A percentile compares a stretch with the other conserved stretches of the same genome.
phyloP scores from a whole-genome alignment of 1,140 invertebrate genomes.

The Drosophila burlai region DNA sequence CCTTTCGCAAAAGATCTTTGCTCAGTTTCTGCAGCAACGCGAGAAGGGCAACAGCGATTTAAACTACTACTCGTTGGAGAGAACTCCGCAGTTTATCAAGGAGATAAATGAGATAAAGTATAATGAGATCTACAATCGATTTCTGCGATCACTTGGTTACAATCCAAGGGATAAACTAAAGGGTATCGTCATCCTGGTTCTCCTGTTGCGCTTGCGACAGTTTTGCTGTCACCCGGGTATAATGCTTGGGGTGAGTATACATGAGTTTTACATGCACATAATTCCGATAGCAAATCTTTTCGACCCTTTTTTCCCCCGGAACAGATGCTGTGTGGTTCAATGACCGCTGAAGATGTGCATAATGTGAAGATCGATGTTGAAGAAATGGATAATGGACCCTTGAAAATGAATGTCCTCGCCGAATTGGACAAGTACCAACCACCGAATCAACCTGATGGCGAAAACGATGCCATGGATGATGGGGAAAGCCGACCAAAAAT shows the following conservation, averaged over 20 bases:
- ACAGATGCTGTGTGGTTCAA: slow-evolving; percentile 31
- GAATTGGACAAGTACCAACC: slow-evolving; percentile 27
- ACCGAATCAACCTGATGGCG: neutral
- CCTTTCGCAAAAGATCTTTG: slow-evolving; percentile 43
- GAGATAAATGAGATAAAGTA: slow-evolving; percentile 19
- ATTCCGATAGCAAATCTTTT: neutral
- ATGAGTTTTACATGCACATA: neutral
- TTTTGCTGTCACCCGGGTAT: slow-evolving; percentile 65
- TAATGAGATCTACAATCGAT: slow-evolving; percentile 36
- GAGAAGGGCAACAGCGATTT: slow-evolving; percentile 48
- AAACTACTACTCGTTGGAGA: slow-evolving; percentile 37
- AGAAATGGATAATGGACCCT: slow-evolving; percentile 1
- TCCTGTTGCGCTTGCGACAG: slow-evolving; percentile 57
- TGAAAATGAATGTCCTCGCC: slow-evolving; percentile 23
- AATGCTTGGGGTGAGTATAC: slow-evolving; percentile 41
- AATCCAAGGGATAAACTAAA: slow-evolving; percentile 29
- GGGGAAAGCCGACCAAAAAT: neutral
- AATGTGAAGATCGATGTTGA: neutral
- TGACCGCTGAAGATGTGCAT: slow-evolving; percentile 19
- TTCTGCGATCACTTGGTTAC: slow-evolving; percentile 48
- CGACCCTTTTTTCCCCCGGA: neutral
- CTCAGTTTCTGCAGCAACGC: slow-evolving; percentile 40
- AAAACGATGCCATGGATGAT: neutral
- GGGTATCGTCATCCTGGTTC: slow-evolving; percentile 57
- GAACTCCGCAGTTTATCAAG: slow-evolving; percentile 34